Evolutionary conservation across 2,113 vertebrate species (phyloP), one percentile per base, ranked within the genome.

Genomic region (Melanotaenia duboulayi): DNA sequence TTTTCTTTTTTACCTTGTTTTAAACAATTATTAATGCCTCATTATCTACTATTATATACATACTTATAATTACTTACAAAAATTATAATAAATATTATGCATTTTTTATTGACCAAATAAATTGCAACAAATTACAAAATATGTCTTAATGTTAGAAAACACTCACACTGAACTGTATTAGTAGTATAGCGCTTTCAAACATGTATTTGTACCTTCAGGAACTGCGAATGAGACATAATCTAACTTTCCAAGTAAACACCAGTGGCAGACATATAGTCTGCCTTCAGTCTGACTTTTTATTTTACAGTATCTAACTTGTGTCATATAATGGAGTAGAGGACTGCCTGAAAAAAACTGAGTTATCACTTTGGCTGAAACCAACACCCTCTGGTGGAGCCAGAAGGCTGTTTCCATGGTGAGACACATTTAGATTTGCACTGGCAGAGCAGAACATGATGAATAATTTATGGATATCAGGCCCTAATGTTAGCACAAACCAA

Each of bases 331-430:
- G 60, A 72, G 61, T 58, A 35, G 50, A 46, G 58, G 40, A 19
- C 67, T 7, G 56, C n/a, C 16, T 37, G 62, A 39, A 50, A 24
- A 65, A 63, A 69, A 59, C 70, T 19, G 19, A 56, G 57, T 51
- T 49, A 4, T 46, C 12, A 9, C 35, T 23, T 46, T 28, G 20
- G 19, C 66, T 69, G 74, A 87, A 89, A 81, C 73, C 60, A 66
- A 90, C 81, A 83, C 83, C 87, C 89, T 70, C 60, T 37, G 65
- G 81, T 82, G 39, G 56, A 78, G 59, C 83, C 71, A 75, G 63
- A 78, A 85, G 83, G 69, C 88, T 68, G 92, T 94, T 93, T 84
- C 92, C 90, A 94, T 94, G 90, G 92, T 58, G 88, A 93, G 86
- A 83, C 85, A 58, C 81, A 84, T 89, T 88, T 81, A 76, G 83